Conservation (phyloP, 1,140 invertebrate genomes). For the Lepidurus apus region DNA sequence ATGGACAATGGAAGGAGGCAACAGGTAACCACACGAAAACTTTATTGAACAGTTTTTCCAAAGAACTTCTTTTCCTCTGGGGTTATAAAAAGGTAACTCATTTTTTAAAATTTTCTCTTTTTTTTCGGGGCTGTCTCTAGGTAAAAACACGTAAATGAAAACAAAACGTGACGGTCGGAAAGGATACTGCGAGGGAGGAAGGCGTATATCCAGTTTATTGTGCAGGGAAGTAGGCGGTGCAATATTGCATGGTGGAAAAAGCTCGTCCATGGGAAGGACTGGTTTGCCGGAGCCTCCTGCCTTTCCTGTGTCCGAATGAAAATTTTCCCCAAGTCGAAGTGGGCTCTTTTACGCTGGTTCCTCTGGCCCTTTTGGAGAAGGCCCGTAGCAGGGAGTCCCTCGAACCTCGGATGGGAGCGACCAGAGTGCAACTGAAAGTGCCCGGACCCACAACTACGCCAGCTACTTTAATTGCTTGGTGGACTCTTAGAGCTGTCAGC, state of each 20-base stretch:
- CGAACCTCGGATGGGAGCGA: slow-evolving; percentile 12
- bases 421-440: slow-evolving; percentile 21
- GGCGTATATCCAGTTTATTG: slow-evolving; percentile 7
- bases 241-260: slow-evolving; percentile 10
- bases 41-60: slow-evolving; percentile 8
- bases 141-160: neutral
- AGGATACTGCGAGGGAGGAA: slow-evolving; percentile 6
- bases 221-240: slow-evolving; percentile 12
- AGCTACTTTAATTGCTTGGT: slow-evolving; percentile 13
- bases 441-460: slow-evolving; percentile 1
- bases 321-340: neutral
- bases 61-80: neutral
- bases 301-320: slow-evolving; percentile 21
- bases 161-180: slow-evolving; percentile 8
- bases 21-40: slow-evolving; percentile 12
- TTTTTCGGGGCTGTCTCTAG: neutral
- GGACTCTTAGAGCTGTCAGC: neutral
- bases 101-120: neutral
- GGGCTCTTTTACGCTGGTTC: neutral
- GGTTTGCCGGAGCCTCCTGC: slow-evolving; percentile 1
- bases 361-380: neutral
- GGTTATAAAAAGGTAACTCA: neutral
- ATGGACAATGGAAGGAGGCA: slow-evolving; percentile 14
- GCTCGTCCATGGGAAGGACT: neutral
- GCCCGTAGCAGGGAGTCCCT: slow-evolving; percentile 11